Evolutionary conservation across 1,140 invertebrate species (phyloP), one percentile per base, ranked within the genome.

Genomic region (Anthonomus grandis): DNA sequence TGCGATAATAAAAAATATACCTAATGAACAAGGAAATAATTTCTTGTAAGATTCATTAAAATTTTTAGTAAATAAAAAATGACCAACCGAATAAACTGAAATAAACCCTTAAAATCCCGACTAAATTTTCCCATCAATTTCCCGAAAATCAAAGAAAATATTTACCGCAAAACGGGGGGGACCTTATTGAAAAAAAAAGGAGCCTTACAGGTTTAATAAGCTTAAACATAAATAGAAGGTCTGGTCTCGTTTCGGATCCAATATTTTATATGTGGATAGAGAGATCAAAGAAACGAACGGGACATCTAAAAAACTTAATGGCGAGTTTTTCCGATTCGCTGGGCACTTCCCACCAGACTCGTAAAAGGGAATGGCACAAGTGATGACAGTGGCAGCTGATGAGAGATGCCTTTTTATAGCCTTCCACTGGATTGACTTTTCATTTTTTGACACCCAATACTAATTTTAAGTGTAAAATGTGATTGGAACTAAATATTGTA

Each of bases 261-360:
- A 53, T 53, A 53, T 53, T 53, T 53, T 44, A 53, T 53, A 41
- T 51, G 49, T 51, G 49, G 49, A 51, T 51, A 51, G 50, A 53
- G 50, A 53, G 50, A 53, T 53, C 50, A 53, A 53, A 53, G 38
- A 24, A 17, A n/a, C 50, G 13, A 22, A n/a, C n/a, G 24, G 21
- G 12, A 12, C 23, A 44, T 44, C 50, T 31, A 24, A 53, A 44
- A 27, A 44, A 53, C 50, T 31, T 53, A 53, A 53, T 53, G 50
- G 50, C 50, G 39, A 53, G 44, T 53, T 53, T 53, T 53, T 53
- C 50, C 50, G 36, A 53, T 53, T 53, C 50, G 50, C 21, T 25
- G 38, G 39, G 10, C 36, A 18, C 41, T 39, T 51, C 49, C 49
- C 49, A 41, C 24, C 37, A 39, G 50, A 27, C 50, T 44, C 50